Conservation (phyloP, 2,888 invertebrate genomes). For the Oligia strigilis region DNA sequence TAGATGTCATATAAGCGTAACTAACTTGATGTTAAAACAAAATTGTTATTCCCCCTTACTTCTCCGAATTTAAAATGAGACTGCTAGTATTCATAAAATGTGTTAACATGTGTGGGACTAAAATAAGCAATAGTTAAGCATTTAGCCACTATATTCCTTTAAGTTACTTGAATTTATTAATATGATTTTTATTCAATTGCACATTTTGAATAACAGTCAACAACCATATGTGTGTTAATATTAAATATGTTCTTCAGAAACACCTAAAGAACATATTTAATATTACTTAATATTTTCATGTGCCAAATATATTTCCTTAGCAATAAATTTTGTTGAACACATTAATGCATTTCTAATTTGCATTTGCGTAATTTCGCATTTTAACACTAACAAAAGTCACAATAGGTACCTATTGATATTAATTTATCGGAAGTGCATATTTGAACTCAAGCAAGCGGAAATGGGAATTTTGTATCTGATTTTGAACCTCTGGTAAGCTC, state of each 20-base stretch:
- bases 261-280: not conserved
- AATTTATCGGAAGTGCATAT: conserved; percentile 37
- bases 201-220: conserved; percentile 4
- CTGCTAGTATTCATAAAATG: conserved; percentile 18
- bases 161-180: conserved; percentile 6
- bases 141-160: conserved; percentile 3
- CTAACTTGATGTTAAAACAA: not conserved
- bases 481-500: conserved; percentile 11
- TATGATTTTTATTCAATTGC: conserved; percentile 24
- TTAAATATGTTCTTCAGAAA: conserved; percentile 42
- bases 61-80: not conserved
- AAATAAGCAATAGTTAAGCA: conserved; percentile 2
- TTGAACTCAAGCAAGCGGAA: conserved; percentile 18
- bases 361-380: conserved; percentile 44
- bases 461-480: conserved; percentile 23
- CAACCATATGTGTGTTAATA: conserved; percentile 13
- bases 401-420: conserved; percentile 20
- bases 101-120: not conserved
- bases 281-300: conserved; percentile 17
- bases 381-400: conserved; percentile 25
- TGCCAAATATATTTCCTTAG: conserved; percentile 33
- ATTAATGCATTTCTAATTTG: conserved; percentile 41
- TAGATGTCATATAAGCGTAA: not conserved
- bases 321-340: conserved; percentile 35
- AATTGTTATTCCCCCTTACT: not conserved